Base-by-base conservation (phyloP, 2,888 invertebrate genomes). In the Drosophila diplacantha region DNA sequence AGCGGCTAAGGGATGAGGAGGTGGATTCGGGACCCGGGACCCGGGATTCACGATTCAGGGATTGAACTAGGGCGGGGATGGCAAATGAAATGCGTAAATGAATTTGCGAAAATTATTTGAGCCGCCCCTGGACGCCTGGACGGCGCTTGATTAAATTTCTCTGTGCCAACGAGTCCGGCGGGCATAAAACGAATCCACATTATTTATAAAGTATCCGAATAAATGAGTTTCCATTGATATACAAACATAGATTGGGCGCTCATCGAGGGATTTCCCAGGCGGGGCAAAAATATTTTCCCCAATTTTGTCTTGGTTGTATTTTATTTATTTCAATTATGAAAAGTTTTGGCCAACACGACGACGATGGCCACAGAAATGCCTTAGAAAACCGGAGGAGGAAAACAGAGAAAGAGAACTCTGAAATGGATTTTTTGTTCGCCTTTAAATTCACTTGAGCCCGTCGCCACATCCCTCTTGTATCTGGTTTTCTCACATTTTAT, bases 41-140 rank as follows among this genome's bases (percentile, higher is more conserved):
- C 18, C 20, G 16, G 35, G 38, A 37, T 37, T 37, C 37, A 18
- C 16, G 20, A 26, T 9, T 20, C 22, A 31, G 37, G 44, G 14
- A 37, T 54, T n/a, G 31, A 58, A 54, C 37, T 54, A 54, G 55
- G 55, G 37, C 58, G 29, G 43, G 34, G 35, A 66, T 60, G 63
- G 62, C 43, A 65, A 71, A 50, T 67, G 55, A 79, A 77, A 76
- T 65, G 72, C 77, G 69, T 77, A 79, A 79, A 69, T 72, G 80
- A 79, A 80, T 77, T 77, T 77, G 74, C 57, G 68, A 77, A 77
- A 77, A 77, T 77, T 77, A 76, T 80, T 77, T 75, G 68, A 60
- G 61, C 71, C 44, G 24, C 39, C 34, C 56, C 41, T 24, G 22
- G 18, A 53, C 9, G 71, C 43, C 53, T 53, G 62, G 63, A 50